Base-by-base conservation (phyloP, 2,113 vertebrate genomes). In the Anhinga anhinga region DNA sequence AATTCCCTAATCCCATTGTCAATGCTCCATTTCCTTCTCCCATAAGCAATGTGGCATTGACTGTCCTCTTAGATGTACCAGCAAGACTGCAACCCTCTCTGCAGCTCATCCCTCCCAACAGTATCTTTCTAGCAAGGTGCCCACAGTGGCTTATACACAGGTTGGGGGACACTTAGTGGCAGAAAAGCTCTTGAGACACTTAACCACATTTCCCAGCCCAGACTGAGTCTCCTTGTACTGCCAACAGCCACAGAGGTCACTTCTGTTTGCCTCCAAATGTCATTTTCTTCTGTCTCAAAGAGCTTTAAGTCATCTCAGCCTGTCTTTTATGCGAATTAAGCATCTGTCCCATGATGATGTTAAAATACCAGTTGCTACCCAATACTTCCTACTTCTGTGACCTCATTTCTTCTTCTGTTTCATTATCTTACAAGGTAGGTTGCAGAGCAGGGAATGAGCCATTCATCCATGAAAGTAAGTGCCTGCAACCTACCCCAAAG, bases 1-100 rank as follows among this genome's bases (percentile, higher is more conserved):
- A 84, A 92, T 84, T 96, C 36, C 52, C 66, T 88, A 82, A 90
- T 85, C 62, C 58, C 70, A 29, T 84, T 86, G 69, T 65, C 95
- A 95, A 32, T 76, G 47, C 7, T 86, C 52, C 47, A 49, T 87
- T 96, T 95, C 65, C 22, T 95, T 87, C 47, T 79, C 36, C 61
- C 45, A 38, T 36, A 82, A 76, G 66, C 10, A 56, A 32, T 0
- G 0, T 63, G 23, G 29, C 45, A 47, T 13, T 70, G 40, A 65
- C 44, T 59, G 15, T 84, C 38, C 32, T 79, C 69, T 86, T 78
- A 61, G 17, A 84, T 2, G 2, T 50, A 63, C 21, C 11, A 5
- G 30, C 42, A 80, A 77, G 36, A 42, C 27, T 56, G 27, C 21
- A 86, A 17, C 10, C 45, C 42, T 86, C 32, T 82, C 63, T 81